Conservation (phyloP, 2,797 vertebrate genomes). For the Muscicapa striata region DNA sequence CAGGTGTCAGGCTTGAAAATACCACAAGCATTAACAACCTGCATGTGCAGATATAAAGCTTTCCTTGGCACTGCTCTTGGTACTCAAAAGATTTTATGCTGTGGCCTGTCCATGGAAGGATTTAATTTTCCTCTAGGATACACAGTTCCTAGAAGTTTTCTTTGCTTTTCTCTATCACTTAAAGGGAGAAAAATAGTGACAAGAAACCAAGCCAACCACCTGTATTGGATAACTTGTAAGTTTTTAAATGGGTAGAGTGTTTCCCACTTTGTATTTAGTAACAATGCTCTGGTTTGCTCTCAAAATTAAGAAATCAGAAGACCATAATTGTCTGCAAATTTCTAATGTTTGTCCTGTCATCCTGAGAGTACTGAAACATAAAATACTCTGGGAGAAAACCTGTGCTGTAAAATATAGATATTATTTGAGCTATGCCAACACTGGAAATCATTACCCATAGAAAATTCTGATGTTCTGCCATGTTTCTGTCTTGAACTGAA, state of each 20-base stretch:
- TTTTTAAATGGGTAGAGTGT: background rate
- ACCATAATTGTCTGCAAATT: background rate
- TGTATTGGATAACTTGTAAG: background rate
- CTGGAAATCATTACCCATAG: background rate
- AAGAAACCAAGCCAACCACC: background rate
- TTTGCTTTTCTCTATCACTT: background rate
- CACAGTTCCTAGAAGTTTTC: background rate
- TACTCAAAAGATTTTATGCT: background rate
- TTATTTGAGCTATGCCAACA: background rate
- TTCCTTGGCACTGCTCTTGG: background rate
- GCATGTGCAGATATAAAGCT: background rate
- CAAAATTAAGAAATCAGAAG: background rate
- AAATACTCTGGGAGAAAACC: background rate
- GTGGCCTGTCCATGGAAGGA: background rate
- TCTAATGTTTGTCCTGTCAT: background rate
- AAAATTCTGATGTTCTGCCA: background rate
- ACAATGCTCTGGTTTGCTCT: background rate
- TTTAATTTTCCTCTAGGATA: constrained; percentile 39
- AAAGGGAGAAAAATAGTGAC: background rate
- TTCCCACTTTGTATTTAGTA: background rate
- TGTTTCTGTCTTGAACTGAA: background rate
- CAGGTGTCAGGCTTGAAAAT: constrained; percentile 23
- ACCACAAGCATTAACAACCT: background rate
- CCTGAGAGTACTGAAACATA: background rate
- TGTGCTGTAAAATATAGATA: background rate